A percentile compares a stretch with the other conserved stretches of the same genome.
phyloP scores from a whole-genome alignment of 2,797 vertebrate species.

The Sebastes cheni region DNA sequence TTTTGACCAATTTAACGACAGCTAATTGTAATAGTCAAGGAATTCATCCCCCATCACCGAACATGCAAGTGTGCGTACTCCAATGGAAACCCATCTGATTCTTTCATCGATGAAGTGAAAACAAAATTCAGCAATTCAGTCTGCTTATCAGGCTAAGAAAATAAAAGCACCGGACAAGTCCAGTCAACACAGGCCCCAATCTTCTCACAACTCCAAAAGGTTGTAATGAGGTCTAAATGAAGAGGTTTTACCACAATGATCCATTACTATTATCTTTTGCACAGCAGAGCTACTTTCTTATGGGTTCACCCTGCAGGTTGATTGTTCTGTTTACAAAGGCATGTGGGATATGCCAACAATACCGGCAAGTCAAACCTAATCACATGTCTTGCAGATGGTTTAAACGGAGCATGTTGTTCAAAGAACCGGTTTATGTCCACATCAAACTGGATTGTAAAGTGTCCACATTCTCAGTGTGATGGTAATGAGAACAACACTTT shows the following conservation, averaged over 20 bases:
- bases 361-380: not conserved
- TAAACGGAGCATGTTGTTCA: not conserved
- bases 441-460: not conserved
- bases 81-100: not conserved
- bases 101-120: not conserved
- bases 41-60: not conserved
- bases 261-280: not conserved
- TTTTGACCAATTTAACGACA: not conserved
- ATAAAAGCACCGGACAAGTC: not conserved
- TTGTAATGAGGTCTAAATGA: not conserved
- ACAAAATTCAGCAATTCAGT: not conserved
- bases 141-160: not conserved
- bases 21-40: not conserved
- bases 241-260: not conserved
- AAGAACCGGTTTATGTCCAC: no score
- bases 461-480: not conserved
- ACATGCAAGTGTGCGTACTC: not conserved
- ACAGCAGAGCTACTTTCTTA: not conserved
- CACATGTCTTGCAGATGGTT: not conserved
- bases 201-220: not conserved
- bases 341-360: not conserved
- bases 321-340: not conserved
- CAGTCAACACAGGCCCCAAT: not conserved
- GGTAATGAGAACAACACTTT: not conserved
- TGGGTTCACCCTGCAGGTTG: not conserved